Evolutionary conservation across 2,797 vertebrate genomes (phyloP).

Genomic region (Pristis pectinata): DNA sequence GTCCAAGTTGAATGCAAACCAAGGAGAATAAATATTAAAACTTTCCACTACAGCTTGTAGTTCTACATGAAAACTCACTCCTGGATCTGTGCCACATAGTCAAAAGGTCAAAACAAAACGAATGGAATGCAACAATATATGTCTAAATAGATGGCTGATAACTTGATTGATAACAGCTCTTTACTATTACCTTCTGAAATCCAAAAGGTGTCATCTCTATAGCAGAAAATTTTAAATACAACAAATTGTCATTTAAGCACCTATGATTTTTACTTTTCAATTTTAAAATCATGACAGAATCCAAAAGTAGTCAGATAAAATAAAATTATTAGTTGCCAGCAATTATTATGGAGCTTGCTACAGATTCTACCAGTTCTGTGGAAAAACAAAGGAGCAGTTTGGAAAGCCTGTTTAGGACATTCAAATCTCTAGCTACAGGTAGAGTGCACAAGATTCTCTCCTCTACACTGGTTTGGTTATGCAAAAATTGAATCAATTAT

Average conservation of each 20-base stretch:
- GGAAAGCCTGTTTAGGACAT: background rate
- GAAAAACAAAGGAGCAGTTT: background rate
- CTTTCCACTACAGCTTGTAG: background rate
- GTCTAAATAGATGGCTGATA: background rate
- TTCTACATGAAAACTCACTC: background rate
- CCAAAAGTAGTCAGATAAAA: background rate
- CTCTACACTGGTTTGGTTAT: background rate
- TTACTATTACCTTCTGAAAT: background rate
- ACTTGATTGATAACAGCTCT: background rate
- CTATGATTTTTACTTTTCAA: background rate
- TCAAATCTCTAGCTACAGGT: background rate
- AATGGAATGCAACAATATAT: background rate
- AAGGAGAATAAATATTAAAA: slow-evolving; percentile 26
- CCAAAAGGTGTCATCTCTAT: background rate
- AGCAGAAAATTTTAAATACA: background rate
- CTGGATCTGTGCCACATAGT: background rate
- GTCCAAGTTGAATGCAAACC: slow-evolving; percentile 19
- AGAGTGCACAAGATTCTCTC: background rate
- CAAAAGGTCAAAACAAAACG: background rate
- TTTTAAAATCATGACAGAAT: background rate
- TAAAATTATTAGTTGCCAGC: background rate
- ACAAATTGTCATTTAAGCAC: background rate
- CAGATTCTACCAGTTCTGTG: too few species aligned
- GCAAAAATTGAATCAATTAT: background rate
- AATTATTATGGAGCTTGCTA: background rate